Conservation (phyloP, 2,888 invertebrate species). For the Hydropsyche betteni region DNA sequence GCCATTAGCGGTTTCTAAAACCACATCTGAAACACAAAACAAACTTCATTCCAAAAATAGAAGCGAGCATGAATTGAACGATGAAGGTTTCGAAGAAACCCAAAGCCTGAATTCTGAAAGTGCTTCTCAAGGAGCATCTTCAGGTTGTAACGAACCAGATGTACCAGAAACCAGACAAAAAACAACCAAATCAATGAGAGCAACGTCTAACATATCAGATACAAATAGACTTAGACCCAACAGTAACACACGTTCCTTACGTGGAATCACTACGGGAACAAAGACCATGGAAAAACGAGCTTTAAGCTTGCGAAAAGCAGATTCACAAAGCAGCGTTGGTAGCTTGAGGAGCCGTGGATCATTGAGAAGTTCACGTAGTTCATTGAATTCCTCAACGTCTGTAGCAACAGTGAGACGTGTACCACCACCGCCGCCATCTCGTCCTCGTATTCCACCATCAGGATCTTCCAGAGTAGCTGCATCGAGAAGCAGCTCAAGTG, state of each 20-base stretch:
- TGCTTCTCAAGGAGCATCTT: constrained; percentile 85
- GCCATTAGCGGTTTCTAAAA: constrained; percentile 58
- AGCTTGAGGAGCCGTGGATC: constrained; percentile 68
- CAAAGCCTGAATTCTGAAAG: constrained; percentile 88
- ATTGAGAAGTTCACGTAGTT: constrained; percentile 82
- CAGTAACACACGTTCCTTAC: constrained; percentile 62
- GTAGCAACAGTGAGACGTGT: constrained; percentile 81
- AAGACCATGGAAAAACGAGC: constrained; percentile 58
- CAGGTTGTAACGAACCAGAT: constrained; percentile 75
- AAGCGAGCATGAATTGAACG: constrained; percentile 78
- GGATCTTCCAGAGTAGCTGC: constrained; percentile 57
- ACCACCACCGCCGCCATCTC: constrained; percentile 62
- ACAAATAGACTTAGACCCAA: constrained; percentile 48
- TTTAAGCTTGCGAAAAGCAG: constrained; percentile 53
- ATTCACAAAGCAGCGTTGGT: constrained; percentile 51
- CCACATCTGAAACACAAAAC: constrained; percentile 54
- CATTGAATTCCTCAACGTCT: constrained; percentile 82
- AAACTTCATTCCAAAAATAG: constrained; percentile 66
- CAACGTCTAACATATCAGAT: constrained; percentile 51
- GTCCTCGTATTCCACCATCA: constrained; percentile 66
- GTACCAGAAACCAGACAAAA: constrained; percentile 61
- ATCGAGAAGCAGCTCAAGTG: constrained; percentile 53
- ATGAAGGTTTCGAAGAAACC: constrained; percentile 92
- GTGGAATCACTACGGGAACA: constrained; percentile 59
- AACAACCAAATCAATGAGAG: constrained; percentile 57